These are phyloP conservation scores for Cryptoblepharus egeriae DNA, from an alignment of 2,797 vertebrate species.

Conservation along the genomic window DNA sequence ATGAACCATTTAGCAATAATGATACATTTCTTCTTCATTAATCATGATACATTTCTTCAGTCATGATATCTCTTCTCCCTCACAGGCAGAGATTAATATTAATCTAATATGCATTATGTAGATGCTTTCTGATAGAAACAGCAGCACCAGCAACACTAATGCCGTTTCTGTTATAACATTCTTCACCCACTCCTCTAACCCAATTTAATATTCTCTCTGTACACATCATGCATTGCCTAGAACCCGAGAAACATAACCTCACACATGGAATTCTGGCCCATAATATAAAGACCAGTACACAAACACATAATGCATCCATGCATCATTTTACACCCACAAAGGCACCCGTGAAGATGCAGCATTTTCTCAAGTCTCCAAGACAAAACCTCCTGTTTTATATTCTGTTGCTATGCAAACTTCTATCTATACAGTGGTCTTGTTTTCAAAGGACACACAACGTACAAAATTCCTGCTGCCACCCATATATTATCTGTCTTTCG, in stretches of 20 bases:
- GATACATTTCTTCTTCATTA: neutral
- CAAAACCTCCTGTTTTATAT: neutral
- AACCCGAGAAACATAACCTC: neutral
- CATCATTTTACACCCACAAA: neutral
- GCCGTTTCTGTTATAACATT: neutral
- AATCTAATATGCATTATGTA: neutral
- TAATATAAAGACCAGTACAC: neutral
- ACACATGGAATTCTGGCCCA: neutral
- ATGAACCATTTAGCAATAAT: neutral
- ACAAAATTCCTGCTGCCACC: neutral
- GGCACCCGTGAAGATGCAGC: neutral
- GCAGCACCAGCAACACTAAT: neutral
- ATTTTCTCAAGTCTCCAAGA: neutral
- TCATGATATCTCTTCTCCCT: too few species aligned
- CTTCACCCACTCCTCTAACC: neutral
- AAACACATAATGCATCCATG: neutral
- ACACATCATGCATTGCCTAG: neutral
- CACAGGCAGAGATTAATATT: neutral
- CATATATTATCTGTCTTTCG: neutral
- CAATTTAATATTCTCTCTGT: neutral
- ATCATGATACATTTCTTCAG: neutral
- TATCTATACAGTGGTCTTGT: too few species aligned
- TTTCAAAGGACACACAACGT: neutral
- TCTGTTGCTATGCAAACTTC: neutral
- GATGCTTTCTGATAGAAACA: neutral